Evolutionary conservation across 2,888 invertebrate species (phyloP).

Genomic region (Junonia oenone): DNA sequence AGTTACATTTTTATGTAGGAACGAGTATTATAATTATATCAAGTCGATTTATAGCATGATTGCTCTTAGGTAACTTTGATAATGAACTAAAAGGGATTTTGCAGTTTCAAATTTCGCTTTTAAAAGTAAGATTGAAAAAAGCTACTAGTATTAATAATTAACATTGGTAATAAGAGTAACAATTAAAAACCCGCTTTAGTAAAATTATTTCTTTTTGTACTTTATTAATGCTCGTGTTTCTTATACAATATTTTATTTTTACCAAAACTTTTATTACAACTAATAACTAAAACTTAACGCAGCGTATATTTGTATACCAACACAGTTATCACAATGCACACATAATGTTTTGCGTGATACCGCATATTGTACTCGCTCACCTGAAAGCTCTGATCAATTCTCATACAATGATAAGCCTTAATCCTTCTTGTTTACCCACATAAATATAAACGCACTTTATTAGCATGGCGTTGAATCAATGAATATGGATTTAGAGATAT

Average conservation of each 20-base stretch:
- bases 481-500: slow-evolving; percentile 44
- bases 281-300: neutral
- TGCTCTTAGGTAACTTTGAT: too few species aligned
- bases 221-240: too few species aligned
- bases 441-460: slow-evolving; percentile 14
- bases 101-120: too few species aligned
- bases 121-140: too few species aligned
- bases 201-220: neutral
- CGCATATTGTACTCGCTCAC: slow-evolving; percentile 36
- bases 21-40: too few species aligned
- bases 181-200: too few species aligned
- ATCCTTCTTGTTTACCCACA: slow-evolving; percentile 20
- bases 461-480: slow-evolving; percentile 43
- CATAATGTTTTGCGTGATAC: slow-evolving; percentile 20
- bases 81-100: too few species aligned
- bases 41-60: too few species aligned
- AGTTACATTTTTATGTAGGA: too few species aligned
- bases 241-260: too few species aligned
- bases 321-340: neutral
- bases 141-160: too few species aligned
- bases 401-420: slow-evolving; percentile 38
- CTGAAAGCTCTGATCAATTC: slow-evolving; percentile 44
- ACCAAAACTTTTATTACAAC: neutral
- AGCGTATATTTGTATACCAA: neutral
- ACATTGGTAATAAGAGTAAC: too few species aligned